Evolutionary conservation across 2,797 vertebrate species (phyloP), one percentile per base, ranked within the genome.

Genomic region (Onychomys torridus): DNA sequence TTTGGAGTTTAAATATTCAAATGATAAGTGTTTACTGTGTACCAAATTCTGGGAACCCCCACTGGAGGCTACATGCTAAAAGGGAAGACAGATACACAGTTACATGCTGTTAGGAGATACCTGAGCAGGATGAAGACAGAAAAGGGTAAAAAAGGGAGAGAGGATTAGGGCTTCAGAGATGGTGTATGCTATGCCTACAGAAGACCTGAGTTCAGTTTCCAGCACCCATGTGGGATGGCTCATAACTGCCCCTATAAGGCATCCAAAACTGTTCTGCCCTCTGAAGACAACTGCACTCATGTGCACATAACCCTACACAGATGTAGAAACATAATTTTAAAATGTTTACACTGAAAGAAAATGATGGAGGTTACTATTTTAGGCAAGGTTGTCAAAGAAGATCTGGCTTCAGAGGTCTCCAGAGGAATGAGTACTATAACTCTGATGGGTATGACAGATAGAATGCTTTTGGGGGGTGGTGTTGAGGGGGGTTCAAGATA

Each of bases 391-490:
- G 17, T 91, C 49, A 57, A 16, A 61, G 94, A 88, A 71, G 65
- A 75, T 17, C 52, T 87, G 52, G 40, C 89, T 91, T 77, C 73
- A 81, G 65, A 90, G 29, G 85, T 52, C 40, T 65, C 0, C 57
- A 46, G 75, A 73, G 37, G 88, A 93, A 34, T 16, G 75, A 63
- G 77, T 61, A 29, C 85, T 89, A 1, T 88, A 3, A 25, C 69
- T 43, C 55, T 46, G 55, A 6, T 59, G 49, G 27, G 4, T 73
- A 2, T 57, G 92, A 71, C 75, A 78, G 97, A 84, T 98, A 98
- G 78, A 78, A 57, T 57, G 55, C 52, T 69, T 86, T 95, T 61
- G 14, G 13, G 52, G 49, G 49, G 9, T 2, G 52, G 52, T n/a
- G n/a, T n/a, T n/a, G n/a, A n/a, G 52, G 52, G 13, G 0, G 49